Percentiles rank a stretch among this genome's conserved stretches.
Evolutionary conservation across 2,113 vertebrate genomes (phyloP).

Genomic region (Tetrao urogallus): DNA sequence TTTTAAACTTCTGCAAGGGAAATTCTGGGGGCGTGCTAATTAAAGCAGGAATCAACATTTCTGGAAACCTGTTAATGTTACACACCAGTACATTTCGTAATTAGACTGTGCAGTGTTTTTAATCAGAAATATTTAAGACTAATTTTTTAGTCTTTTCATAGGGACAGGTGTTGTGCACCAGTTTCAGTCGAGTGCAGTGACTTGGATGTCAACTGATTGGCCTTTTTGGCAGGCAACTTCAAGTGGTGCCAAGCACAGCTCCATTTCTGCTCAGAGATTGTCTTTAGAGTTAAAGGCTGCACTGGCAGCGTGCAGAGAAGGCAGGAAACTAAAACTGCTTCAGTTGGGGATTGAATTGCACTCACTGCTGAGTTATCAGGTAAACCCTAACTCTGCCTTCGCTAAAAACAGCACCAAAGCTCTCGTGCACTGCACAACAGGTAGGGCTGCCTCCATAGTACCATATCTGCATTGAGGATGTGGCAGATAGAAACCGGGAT

Average conservation of each 20-base stretch:
- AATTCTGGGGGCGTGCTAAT: not conserved
- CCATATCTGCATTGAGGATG: not conserved
- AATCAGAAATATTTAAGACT: not conserved
- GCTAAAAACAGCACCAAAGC: not conserved
- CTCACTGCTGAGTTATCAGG: not conserved
- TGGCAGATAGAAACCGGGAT: not conserved
- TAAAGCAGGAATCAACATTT: not conserved
- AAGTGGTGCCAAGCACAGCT: not conserved
- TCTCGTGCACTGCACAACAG: not conserved
- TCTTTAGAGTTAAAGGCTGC: not conserved
- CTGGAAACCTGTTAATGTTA: not conserved
- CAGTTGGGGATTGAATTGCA: not conserved
- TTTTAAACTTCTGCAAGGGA: not conserved
- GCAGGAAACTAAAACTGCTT: not conserved
- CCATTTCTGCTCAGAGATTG: not conserved
- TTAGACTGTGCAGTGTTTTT: not conserved
- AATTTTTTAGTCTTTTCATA: not conserved
- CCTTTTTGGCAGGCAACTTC: not conserved
- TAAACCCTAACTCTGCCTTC: not conserved
- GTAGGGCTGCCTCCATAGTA: not conserved
- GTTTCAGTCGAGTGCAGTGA: not conserved
- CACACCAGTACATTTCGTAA: not conserved
- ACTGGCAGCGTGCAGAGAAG: fast-evolving
- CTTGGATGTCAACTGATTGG: not conserved
- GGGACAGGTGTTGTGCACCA: not conserved